Conservation (phyloP, 2,888 invertebrate species). For the Blomia tropicalis region DNA sequence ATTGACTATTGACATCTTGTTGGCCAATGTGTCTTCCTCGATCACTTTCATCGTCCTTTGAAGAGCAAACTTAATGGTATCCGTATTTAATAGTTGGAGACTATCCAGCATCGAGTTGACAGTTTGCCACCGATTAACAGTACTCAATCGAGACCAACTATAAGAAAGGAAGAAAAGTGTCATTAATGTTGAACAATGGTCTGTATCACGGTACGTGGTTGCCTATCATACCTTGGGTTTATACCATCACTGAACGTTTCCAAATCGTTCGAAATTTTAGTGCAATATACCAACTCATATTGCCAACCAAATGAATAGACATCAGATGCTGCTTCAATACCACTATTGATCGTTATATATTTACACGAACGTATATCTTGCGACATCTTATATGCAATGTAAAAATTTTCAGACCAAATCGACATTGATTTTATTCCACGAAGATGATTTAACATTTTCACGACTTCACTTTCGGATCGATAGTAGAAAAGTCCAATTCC, state of each 20-base stretch:
- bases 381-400: background rate
- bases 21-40: background rate
- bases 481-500: background rate
- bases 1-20: background rate
- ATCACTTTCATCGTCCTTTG: background rate
- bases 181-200: background rate
- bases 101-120: background rate
- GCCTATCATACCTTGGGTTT: too few relatives aligned
- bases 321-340: background rate
- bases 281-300: background rate
- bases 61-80: background rate
- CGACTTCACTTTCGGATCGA: background rate
- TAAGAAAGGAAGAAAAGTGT: background rate
- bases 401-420: background rate
- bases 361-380: background rate
- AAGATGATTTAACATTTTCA: constrained; percentile 2
- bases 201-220: too few relatives aligned
- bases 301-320: background rate
- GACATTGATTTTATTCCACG: background rate
- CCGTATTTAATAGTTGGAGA: background rate
- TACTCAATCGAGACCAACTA: background rate
- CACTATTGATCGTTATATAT: background rate
- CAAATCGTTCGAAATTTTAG: too few relatives aligned
- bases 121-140: background rate
- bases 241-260: too few relatives aligned